Percentiles rank a stretch among this genome's conserved stretches.
phyloP scores from a whole-genome alignment of 2,888 invertebrate genomes.

The Empis stercorea region DNA sequence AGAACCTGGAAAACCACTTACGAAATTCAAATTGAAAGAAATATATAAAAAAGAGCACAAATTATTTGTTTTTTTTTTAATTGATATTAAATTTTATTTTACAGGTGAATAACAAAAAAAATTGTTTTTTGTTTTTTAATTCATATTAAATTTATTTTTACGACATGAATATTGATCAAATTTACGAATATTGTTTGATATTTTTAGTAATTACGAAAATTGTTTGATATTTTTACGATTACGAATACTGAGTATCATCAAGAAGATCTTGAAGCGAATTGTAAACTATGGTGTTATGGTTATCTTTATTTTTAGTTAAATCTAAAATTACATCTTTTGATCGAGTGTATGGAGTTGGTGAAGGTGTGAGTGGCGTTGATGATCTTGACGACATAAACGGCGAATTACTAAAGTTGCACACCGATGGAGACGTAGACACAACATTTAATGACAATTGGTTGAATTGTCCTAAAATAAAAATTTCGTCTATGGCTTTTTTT shows the following conservation, averaged over 20 bases:
- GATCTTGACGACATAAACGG: too few relatives aligned
- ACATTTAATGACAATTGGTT: background rate
- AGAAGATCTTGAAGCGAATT: background rate
- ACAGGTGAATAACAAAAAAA: too few relatives aligned
- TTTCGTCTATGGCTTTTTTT: constrained; percentile 1
- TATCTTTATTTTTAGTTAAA: too few relatives aligned
- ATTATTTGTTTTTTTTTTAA: constrained; percentile 93
- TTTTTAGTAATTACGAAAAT: too few relatives aligned
- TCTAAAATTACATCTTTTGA: too few relatives aligned
- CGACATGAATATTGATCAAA: too few relatives aligned
- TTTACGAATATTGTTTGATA: too few relatives aligned
- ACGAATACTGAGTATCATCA: background rate
- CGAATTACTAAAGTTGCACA: too few relatives aligned
- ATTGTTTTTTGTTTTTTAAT: too few relatives aligned
- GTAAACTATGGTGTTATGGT: background rate
- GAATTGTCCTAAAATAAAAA: background rate
- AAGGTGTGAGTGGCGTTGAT: too few relatives aligned
- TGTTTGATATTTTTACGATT: background rate
- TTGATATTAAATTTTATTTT: constrained; percentile 24
- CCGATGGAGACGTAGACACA: background rate
- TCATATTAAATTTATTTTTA: too few relatives aligned
- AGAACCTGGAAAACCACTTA: constrained; percentile 95
- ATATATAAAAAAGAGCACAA: constrained; percentile 98
- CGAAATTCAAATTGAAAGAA: constrained; percentile 93
- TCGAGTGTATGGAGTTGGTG: too few relatives aligned